phyloP scores from a whole-genome alignment of 2,888 invertebrate species.

The Cryptus viduatorius region DNA sequence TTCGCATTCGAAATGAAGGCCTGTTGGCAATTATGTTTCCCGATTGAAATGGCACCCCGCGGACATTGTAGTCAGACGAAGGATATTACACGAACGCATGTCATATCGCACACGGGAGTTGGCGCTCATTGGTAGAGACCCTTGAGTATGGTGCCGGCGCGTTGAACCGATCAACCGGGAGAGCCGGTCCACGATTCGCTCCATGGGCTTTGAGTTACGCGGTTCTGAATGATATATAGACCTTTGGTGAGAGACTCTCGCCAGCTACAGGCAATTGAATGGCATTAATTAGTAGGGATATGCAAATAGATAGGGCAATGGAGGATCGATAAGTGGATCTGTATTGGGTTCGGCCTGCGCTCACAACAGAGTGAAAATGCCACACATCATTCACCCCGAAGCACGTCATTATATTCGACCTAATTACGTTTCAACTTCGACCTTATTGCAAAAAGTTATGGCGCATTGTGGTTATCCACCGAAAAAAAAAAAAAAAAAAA shows the following conservation, averaged over 20 bases:
- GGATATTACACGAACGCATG: constrained; percentile 38
- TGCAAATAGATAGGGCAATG: constrained; percentile 76
- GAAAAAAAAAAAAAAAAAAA: too few relatives aligned
- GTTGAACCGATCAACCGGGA: constrained; percentile 75
- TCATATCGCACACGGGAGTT: constrained; percentile 51
- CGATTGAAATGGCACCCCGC: neutral
- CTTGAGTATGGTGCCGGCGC: constrained; percentile 74
- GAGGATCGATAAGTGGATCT: constrained; percentile 75
- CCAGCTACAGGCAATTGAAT: constrained; percentile 74
- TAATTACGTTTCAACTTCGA: neutral
- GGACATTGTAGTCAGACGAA: neutral
- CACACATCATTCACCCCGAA: neutral
- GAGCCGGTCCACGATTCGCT: constrained; percentile 51
- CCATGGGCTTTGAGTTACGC: constrained; percentile 44
- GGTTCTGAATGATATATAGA: constrained; percentile 44
- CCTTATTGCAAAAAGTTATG: neutral
- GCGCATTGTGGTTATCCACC: neutral
- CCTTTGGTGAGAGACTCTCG: constrained; percentile 28
- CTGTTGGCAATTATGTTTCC: neutral
- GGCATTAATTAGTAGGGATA: constrained; percentile 82
- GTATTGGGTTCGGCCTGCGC: constrained; percentile 21
- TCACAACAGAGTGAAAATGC: neutral
- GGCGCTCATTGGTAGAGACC: constrained; percentile 69
- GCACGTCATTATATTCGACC: neutral
- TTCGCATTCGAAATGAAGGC: neutral